Evolutionary conservation across 2,888 invertebrate species (phyloP), one percentile per base, ranked within the genome.

Genomic region (Colletes collaris): DNA sequence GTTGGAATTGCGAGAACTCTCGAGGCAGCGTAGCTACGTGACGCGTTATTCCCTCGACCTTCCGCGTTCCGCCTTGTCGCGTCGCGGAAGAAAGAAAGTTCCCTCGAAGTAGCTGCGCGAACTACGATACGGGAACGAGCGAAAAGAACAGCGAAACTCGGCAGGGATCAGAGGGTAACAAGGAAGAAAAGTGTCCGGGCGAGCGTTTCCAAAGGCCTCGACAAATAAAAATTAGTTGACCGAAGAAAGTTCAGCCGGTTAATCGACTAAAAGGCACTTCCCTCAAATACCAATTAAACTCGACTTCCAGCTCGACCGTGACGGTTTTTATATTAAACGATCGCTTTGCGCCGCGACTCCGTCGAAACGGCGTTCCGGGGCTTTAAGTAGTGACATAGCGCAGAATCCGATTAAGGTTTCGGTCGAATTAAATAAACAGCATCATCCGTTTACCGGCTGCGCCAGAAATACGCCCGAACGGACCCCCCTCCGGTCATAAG

Each of bases 181-280:
- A 19, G 62, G 37, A 69, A 37, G 40, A 40, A 11, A 11, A 49
- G 60, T 13, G n/a, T 60, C 44, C 27, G 16, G 4, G 16, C 0
- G 40, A 46, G 8, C 16, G 60, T 50, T 56, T 3, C 46, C 44
- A n/a, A 19, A 10, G 27, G 4, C n/a, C 40, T 55, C 13, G 53
- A 63, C 46, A 63, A 76, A 76, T 70, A 66, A 71, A 53, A 44
- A 76, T 79, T 71, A 63, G 62, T 79, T 70, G 56, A 66, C 44
- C 16, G n/a, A 37, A 19, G 52, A 27, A 62, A 66, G 56, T 69
- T 55, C 10, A 53, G 35, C 7, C 50, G 40, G 52, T 63, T 67
- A 71, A 66, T 66, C 66, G 70, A 64, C 40, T 35, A 58, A 27
- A 46, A 65, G n/a, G 46, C 66, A 35, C 27, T 50, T 53, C n/a